Percentiles rank a stretch among this genome's conserved stretches.
Evolutionary conservation across 2,888 invertebrate genomes (phyloP).

Genomic region (Rhynchonema sp.): DNA sequence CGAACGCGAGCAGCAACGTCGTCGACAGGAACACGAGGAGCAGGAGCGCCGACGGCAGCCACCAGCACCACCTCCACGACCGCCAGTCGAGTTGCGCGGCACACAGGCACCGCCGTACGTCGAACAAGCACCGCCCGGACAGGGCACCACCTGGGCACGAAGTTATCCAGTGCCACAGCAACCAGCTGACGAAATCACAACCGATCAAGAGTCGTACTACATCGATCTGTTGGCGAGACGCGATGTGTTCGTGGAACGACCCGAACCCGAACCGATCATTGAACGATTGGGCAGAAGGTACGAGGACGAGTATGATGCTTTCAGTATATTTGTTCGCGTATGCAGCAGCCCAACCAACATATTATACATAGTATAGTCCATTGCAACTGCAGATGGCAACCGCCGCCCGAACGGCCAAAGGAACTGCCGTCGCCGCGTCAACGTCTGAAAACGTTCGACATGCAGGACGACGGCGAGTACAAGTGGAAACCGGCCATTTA

Average conservation of each 20-base stretch:
- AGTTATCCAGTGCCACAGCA: neutral
- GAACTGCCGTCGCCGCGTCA: neutral
- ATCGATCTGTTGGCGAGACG: constrained; percentile 20
- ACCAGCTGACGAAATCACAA: neutral
- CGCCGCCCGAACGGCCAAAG: constrained; percentile 24
- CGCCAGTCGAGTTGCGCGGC: too few species aligned
- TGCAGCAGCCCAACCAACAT: too few species aligned
- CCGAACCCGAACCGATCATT: constrained; percentile 11
- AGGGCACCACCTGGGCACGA: neutral
- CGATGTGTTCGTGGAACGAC: constrained; percentile 23
- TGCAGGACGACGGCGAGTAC: constrained; percentile 17
- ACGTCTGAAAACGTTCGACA: neutral
- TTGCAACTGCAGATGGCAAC: too few species aligned
- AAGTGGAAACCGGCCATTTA: constrained; percentile 21
- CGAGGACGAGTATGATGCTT: too few species aligned
- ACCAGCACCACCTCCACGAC: too few species aligned
- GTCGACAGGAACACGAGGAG: neutral
- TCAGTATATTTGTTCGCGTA: too few species aligned
- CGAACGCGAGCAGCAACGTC: neutral
- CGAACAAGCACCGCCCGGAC: too few species aligned
- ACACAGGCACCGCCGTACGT: too few species aligned
- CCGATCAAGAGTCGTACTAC: constrained; percentile 12
- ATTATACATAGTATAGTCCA: too few species aligned
- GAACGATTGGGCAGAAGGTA: neutral
- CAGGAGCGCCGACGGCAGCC: too few species aligned